Evolutionary conservation across 2,888 invertebrate genomes (phyloP), one percentile per base, ranked within the genome.

Genomic region (Trisateles emortualis): DNA sequence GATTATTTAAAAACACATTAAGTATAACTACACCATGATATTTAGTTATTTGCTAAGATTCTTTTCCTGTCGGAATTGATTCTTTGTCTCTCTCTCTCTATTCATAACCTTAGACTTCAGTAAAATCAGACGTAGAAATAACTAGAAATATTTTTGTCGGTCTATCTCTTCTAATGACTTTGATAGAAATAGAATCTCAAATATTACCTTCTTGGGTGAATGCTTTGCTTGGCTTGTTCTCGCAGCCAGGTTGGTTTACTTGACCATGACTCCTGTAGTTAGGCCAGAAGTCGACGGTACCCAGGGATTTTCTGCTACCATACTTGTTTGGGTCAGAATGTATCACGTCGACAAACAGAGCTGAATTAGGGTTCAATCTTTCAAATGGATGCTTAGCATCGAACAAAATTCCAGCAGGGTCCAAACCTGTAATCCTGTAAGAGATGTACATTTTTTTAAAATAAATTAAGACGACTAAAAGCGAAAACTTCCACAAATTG

Each of bases 251-350:
- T 61, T 92, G 92, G 1, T 65, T 42, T 0, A 88, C 81, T 0
- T 68, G 56, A 0, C 87, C 86, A 2, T 62, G 1, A n/a, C 30
- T 62, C 47, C 63, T 82, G 51, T 70, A 90, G 68, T 92, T 92
- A 0, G 91, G 88, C 92, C 92, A 92, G 59, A 88, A 90, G 62
- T 92, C 91, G 0, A 90, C 85, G 1, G 84, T 80, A 0, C 90
- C 91, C 5, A 83, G 39, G 2, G 79, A 54, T 10, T 45, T 70
- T 17, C 55, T 81, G 41, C 67, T 80, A 0, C 92, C 92, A 52
- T 86, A 91, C 61, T 81, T 86, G 67, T 71, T 81, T 0, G 90
- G 89, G 63, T 92, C 92, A 0, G 89, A 78, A 57, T 92, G 91
- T 10, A 91, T 69, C 1, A 86, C 81, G 1, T 77, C 69, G 1